Evolutionary conservation across 1,140 invertebrate species (phyloP).

Genomic region (Dryas iulia): DNA sequence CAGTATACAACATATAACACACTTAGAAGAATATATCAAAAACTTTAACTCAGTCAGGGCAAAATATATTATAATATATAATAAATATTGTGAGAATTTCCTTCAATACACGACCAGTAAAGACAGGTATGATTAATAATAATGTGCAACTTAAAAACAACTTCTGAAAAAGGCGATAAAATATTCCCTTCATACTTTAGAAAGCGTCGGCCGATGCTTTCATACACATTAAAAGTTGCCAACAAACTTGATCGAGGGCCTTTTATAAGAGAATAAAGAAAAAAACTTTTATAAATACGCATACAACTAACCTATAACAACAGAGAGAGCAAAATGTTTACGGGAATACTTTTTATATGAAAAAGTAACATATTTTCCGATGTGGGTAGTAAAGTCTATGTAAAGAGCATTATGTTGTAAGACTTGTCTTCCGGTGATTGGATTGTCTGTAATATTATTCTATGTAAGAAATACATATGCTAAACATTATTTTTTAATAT

Average conservation of each 20-base stretch:
- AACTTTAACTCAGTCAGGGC: background rate
- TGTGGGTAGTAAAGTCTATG: constrained; percentile 18
- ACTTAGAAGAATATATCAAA: background rate
- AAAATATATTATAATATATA: constrained; percentile 2
- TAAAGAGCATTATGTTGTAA: constrained; percentile 14
- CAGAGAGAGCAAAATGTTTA: constrained; percentile 20
- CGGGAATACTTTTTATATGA: constrained; percentile 21
- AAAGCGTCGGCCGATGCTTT: constrained; percentile 46
- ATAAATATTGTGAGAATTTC: background rate
- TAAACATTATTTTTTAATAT: no score
- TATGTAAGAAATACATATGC: no score
- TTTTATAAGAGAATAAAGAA: constrained; percentile 48
- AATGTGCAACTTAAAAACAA: constrained; percentile 35
- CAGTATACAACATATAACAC: no score
- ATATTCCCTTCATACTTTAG: constrained; percentile 40
- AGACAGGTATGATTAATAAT: constrained; percentile 25
- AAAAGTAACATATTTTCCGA: constrained; percentile 21
- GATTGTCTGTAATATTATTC: background rate
- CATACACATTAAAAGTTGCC: constrained; percentile 60
- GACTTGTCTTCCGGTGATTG: background rate
- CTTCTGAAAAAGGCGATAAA: constrained; percentile 42
- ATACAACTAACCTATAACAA: constrained; percentile 49
- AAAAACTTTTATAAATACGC: constrained; percentile 48
- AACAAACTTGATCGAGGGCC: constrained; percentile 51
- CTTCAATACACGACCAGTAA: constrained; percentile 3